These are phyloP conservation scores for Lithosia quadra DNA, from an alignment of 2,888 invertebrate species.

Conservation along the genomic window DNA sequence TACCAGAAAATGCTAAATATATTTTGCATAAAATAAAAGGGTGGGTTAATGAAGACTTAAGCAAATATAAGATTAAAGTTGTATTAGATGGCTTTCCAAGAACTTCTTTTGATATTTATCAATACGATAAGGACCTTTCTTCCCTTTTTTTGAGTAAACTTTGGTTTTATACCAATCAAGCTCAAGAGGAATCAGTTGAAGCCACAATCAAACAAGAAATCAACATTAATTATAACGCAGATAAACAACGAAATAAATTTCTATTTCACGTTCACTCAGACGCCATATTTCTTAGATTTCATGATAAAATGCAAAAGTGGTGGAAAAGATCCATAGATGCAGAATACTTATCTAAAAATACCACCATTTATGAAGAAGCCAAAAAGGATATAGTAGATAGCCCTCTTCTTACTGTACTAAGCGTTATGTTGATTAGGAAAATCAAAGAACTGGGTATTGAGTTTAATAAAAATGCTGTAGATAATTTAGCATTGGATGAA, in stretches of 20 bases:
- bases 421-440: slow-evolving; percentile 55
- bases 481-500: slow-evolving; percentile 36
- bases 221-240: slow-evolving; percentile 46
- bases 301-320: slow-evolving; percentile 65
- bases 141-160: slow-evolving; percentile 55
- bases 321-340: slow-evolving; percentile 56
- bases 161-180: slow-evolving; percentile 64
- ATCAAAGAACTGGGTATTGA: slow-evolving; percentile 50
- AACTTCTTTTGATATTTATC: slow-evolving; percentile 49
- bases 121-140: slow-evolving; percentile 54
- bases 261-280: slow-evolving; percentile 58
- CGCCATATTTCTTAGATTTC: slow-evolving; percentile 60
- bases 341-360: slow-evolving; percentile 51
- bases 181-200: slow-evolving; percentile 59
- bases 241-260: slow-evolving; percentile 47
- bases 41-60: slow-evolving; percentile 35
- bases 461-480: slow-evolving; percentile 43
- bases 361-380: slow-evolving; percentile 54
- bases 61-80: slow-evolving; percentile 48
- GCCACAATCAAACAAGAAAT: slow-evolving; percentile 55
- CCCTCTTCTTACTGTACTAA: slow-evolving; percentile 57
- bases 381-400: slow-evolving; percentile 58
- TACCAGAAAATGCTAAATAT: slow-evolving; percentile 48
- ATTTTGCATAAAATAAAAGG: slow-evolving; percentile 41
- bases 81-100: slow-evolving; percentile 56